Percentiles rank a stretch among this genome's conserved stretches.
These are phyloP conservation scores for Agriopis marginaria DNA, from an alignment of 2,888 invertebrate genomes.

Conservation along the genomic window DNA sequence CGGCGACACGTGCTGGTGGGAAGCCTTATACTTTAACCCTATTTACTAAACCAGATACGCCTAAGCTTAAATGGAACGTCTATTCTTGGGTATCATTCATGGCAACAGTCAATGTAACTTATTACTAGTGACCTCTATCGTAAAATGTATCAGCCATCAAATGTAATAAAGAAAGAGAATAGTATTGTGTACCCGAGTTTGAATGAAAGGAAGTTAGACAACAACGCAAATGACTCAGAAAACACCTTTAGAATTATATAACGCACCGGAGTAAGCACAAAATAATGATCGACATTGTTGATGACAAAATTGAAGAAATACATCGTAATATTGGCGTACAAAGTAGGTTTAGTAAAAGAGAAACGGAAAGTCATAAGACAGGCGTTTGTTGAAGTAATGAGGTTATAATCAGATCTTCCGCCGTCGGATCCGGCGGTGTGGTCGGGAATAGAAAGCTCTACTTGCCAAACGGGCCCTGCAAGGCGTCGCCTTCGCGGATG, in stretches of 20 bases:
- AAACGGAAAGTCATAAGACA: constrained; percentile 59
- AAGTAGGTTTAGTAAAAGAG: constrained; percentile 49
- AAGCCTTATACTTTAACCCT: constrained; percentile 79
- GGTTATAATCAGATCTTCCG: constrained; percentile 77
- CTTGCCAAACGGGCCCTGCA: constrained; percentile 64
- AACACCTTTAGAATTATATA: constrained; percentile 20
- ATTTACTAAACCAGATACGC: constrained; percentile 68
- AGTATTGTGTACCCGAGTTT: constrained; percentile 13
- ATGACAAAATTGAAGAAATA: constrained; percentile 20
- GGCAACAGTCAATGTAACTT: constrained; percentile 12
- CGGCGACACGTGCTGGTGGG: constrained; percentile 63
- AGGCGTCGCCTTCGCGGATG: constrained; percentile 66
- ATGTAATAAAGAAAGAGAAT: not conserved
- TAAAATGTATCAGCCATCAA: not conserved
- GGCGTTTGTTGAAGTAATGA: constrained; percentile 63
- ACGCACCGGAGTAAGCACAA: constrained; percentile 15
- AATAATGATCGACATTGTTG: constrained; percentile 22
- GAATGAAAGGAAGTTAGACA: constrained; percentile 29
- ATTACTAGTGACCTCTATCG: not conserved
- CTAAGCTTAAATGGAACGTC: constrained; percentile 45
- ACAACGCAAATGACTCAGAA: constrained; percentile 20
- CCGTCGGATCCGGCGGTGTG: constrained; percentile 55
- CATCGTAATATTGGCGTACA: constrained; percentile 21
- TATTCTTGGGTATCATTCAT: constrained; percentile 59
- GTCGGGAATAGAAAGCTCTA: constrained; percentile 71